Evolutionary conservation across 2,888 invertebrate species (phyloP), one percentile per base, ranked within the genome.

Genomic region (Boloria euphrosyne): DNA sequence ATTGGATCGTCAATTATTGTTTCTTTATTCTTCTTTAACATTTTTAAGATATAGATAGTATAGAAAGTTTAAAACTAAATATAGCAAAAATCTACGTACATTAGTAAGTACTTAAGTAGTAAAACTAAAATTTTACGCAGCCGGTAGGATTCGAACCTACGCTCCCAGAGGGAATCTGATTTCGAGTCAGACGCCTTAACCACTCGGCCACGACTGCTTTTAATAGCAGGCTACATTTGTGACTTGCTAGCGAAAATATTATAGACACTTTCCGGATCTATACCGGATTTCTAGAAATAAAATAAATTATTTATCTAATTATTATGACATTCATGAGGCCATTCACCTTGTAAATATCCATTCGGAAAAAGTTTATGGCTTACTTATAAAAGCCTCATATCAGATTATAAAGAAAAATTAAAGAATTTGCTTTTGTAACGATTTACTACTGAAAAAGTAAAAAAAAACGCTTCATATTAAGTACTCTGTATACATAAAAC

Each of bases 111-210:
- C 1, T 7, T 17, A 13, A 17, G 17, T 10, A 10, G 10, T 7
- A 38, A 31, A 10, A 10, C 10, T 38, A 31, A 52, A n/a, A 31
- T 6, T n/a, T 31, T 13, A 53, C 66, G 57, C 62, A 62, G 62
- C 53, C 95, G 95, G 95, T 95, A 96, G 95, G 95, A 96, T 95
- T 95, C 95, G 96, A 96, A 96, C 95, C 95, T 96, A 95, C 95
- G 96, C 96, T 95, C 95, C 95, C 95, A 95, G 94, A 95, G 95
- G 95, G 95, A 95, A 95, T 94, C 94, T 94, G 94, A 94, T 94
- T 94, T 94, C 94, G 94, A 94, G 94, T 94, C 94, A 94, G 94
- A 94, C 94, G 94, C 93, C 93, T 94, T 93, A 94, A 94, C 94
- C 93, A 93, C 94, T 94, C 94, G 94, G 94, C 94, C 94, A 94